Evolutionary conservation across 2,113 vertebrate species (phyloP).

Genomic region (Carassius carassius): DNA sequence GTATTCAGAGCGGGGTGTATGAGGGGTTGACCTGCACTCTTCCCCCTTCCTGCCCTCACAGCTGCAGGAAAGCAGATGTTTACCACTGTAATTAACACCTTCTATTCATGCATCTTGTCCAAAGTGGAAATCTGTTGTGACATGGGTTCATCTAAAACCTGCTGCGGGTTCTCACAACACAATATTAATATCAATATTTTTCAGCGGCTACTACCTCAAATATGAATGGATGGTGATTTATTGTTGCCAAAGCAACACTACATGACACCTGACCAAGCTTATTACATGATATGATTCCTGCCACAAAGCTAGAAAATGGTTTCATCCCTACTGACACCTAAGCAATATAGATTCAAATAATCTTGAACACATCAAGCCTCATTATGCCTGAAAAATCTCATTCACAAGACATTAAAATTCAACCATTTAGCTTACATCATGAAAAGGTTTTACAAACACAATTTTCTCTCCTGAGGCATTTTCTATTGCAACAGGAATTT

Average conservation of each 20-base stretch:
- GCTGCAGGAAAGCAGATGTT: constrained; percentile 74
- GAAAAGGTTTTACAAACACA: too few species aligned
- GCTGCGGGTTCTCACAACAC: constrained; percentile 56
- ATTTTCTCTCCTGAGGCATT: too few species aligned
- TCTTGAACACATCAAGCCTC: neutral
- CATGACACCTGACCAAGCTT: constrained; percentile 44
- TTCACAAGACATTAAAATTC: neutral
- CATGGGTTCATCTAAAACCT: constrained; percentile 60
- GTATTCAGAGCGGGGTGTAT: constrained; percentile 15
- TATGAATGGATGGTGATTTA: constrained; percentile 59
- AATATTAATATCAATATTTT: constrained; percentile 64
- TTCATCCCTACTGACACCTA: constrained; percentile 29
- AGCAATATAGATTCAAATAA: neutral
- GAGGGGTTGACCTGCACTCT: constrained; percentile 30
- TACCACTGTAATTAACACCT: constrained; percentile 63
- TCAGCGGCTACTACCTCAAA: constrained; percentile 54
- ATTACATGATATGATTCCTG: constrained; percentile 27
- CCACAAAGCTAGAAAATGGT: neutral
- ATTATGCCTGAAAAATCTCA: neutral
- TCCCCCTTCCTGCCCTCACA: constrained; percentile 54
- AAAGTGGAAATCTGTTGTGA: constrained; percentile 60
- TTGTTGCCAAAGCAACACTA: constrained; percentile 35
- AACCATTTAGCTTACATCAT: too few species aligned
- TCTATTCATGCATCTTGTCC: constrained; percentile 62
- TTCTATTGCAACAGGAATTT: too few species aligned